A percentile compares a stretch with the other conserved stretches of the same genome.
These are phyloP conservation scores for Rutilus rutilus DNA, from an alignment of 2,113 vertebrate species.

Conservation along the genomic window DNA sequence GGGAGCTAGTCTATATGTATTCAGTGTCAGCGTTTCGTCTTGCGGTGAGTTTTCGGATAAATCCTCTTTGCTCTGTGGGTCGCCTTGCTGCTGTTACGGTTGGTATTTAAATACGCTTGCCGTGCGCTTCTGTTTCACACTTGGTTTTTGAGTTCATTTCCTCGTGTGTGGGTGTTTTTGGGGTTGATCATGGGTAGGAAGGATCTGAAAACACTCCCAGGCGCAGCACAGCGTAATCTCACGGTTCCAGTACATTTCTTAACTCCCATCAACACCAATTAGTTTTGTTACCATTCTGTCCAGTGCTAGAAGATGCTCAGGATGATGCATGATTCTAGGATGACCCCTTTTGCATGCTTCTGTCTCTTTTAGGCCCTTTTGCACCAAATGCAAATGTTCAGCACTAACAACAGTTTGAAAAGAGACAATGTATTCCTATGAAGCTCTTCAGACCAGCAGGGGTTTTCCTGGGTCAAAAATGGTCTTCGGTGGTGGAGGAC, in stretches of 20 bases:
- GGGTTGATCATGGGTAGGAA: not conserved
- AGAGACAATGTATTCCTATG: not conserved
- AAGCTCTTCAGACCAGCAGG: not conserved
- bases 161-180: not conserved
- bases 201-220: slow-evolving; percentile 32
- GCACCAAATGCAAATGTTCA: not conserved
- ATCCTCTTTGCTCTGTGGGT: slow-evolving; percentile 28
- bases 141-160: not conserved
- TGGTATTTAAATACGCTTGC: slow-evolving; percentile 16
- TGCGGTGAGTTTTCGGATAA: slow-evolving; percentile 25
- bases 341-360: not conserved
- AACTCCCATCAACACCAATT: slow-evolving; percentile 46
- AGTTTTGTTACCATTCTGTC: slow-evolving; percentile 20
- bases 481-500: too few relatives aligned
- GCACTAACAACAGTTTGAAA: not conserved
- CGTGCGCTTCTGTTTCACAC: not conserved
- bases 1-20: slow-evolving; percentile 23
- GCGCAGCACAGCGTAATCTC: not conserved
- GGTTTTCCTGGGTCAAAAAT: too few relatives aligned
- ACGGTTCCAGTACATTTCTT: slow-evolving; percentile 47
- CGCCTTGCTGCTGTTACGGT: slow-evolving; percentile 22
- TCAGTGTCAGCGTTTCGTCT: slow-evolving; percentile 1
- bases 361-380: not conserved
- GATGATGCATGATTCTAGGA: slow-evolving; percentile 14
- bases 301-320: slow-evolving; percentile 10